Conservation (phyloP, 1,140 invertebrate species). For the Brachionus plicatilis region DNA sequence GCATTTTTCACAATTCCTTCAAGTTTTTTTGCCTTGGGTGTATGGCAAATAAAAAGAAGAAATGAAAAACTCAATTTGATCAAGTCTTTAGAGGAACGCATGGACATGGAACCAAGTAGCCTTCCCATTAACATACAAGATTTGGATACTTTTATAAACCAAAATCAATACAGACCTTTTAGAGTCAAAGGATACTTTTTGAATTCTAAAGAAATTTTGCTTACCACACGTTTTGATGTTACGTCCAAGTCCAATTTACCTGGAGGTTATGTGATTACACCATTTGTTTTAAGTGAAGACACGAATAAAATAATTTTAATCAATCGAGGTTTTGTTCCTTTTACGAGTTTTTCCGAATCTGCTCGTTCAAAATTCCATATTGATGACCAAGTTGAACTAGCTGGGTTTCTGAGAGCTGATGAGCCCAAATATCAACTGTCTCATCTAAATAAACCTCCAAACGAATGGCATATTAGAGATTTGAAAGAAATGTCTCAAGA, state of each 20-base stretch:
- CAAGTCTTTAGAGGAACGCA: slow-evolving; percentile 63
- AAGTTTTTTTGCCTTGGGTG: slow-evolving; percentile 72
- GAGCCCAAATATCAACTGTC: slow-evolving; percentile 60
- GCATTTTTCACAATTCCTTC: slow-evolving; percentile 61
- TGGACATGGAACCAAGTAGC: slow-evolving; percentile 60
- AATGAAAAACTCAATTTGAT: slow-evolving; percentile 79
- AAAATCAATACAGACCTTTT: slow-evolving; percentile 20
- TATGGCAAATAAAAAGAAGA: slow-evolving; percentile 79
- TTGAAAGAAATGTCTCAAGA: slow-evolving; percentile 68
- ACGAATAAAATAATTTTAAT: slow-evolving; percentile 64
- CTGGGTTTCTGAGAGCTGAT: slow-evolving; percentile 65
- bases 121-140: slow-evolving; percentile 63
- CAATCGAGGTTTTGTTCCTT: slow-evolving; percentile 83
- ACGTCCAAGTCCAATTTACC: slow-evolving; percentile 11
- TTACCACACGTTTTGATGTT: slow-evolving; percentile 49
- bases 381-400: slow-evolving; percentile 43
- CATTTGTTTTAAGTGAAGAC: slow-evolving; percentile 48
- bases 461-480: slow-evolving; percentile 64
- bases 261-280: slow-evolving; percentile 55
- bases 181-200: slow-evolving; percentile 63
- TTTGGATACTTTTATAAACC: not conserved
- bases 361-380: slow-evolving; percentile 52
- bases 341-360: slow-evolving; percentile 60
- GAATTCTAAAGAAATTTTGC: slow-evolving; percentile 63
- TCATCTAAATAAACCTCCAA: slow-evolving; percentile 59